A percentile compares a stretch with the other conserved stretches of the same genome.
Evolutionary conservation across 2,888 invertebrate species (phyloP).

Genomic region (Venusia cambrica): DNA sequence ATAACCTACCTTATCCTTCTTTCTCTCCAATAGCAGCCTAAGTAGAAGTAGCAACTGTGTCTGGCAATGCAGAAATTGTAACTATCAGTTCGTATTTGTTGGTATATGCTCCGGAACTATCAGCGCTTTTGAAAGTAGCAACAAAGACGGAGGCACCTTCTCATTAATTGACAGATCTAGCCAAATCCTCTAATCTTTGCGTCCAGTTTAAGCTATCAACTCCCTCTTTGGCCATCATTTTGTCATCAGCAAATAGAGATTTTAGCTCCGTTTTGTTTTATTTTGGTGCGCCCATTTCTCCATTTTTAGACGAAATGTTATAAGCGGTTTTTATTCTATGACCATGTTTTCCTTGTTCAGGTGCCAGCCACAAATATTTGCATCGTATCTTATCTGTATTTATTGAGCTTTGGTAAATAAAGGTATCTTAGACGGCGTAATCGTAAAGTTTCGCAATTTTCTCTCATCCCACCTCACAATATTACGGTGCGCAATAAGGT

Average conservation of each 20-base stretch:
- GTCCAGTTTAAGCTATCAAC: constrained; percentile 92
- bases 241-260: constrained; percentile 95
- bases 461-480: too few species aligned
- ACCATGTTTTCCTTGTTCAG: too few species aligned
- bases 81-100: constrained; percentile 94
- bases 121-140: constrained; percentile 95
- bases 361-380: too few species aligned
- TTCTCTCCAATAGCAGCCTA: constrained; percentile 96
- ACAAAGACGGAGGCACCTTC: constrained; percentile 95
- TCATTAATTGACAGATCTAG: constrained; percentile 96
- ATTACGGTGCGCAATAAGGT: too few species aligned
- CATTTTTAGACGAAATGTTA: too few species aligned
- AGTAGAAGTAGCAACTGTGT: constrained; percentile 86
- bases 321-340: too few species aligned
- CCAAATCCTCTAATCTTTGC: constrained; percentile 95
- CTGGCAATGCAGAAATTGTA: constrained; percentile 94
- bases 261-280: constrained; percentile 97
- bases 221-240: constrained; percentile 97
- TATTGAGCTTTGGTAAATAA: too few species aligned
- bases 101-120: constrained; percentile 96
- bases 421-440: too few species aligned
- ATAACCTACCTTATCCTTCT: constrained; percentile 87
- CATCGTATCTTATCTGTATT: too few species aligned
- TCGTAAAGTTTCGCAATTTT: too few species aligned
- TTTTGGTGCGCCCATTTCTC: too few species aligned